Evolutionary conservation across 1,140 invertebrate genomes (phyloP).

Genomic region (Caerostris extrusa): DNA sequence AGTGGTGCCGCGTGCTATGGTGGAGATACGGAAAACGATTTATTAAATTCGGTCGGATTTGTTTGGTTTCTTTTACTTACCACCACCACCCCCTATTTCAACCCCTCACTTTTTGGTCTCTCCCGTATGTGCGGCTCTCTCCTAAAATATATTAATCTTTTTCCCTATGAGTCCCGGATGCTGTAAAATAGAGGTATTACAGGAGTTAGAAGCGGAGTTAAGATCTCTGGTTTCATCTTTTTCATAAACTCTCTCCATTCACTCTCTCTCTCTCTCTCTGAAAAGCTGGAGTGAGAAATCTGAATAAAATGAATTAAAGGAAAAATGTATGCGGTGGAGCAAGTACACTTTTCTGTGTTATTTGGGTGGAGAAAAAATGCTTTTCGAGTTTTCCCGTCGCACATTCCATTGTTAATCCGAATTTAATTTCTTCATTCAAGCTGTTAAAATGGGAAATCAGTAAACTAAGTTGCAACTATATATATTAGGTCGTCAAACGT

Average conservation of each 20-base stretch:
- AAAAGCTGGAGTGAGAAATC: not conserved
- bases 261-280: not conserved
- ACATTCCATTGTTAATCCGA: too few relatives aligned
- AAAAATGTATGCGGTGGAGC: not conserved
- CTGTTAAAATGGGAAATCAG: too few relatives aligned
- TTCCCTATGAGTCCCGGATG: slow-evolving; percentile 40
- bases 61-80: slow-evolving; percentile 48
- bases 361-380: too few relatives aligned
- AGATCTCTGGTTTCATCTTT: not conserved
- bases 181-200: slow-evolving; percentile 53
- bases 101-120: not conserved
- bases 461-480: too few relatives aligned
- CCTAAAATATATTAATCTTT: slow-evolving; percentile 63
- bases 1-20: slow-evolving; percentile 29
- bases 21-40: slow-evolving; percentile 70
- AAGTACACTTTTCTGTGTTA: not conserved
- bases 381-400: too few relatives aligned
- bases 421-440: too few relatives aligned
- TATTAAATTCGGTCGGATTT: slow-evolving; percentile 69
- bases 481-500: too few relatives aligned
- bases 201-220: not conserved
- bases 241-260: not conserved
- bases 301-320: not conserved
- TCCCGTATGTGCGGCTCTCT: not conserved
- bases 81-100: not conserved